A percentile compares a stretch with the other conserved stretches of the same genome.
Conservation (phyloP, 2,113 vertebrate species). For the Takifugu flavidus region DNA sequence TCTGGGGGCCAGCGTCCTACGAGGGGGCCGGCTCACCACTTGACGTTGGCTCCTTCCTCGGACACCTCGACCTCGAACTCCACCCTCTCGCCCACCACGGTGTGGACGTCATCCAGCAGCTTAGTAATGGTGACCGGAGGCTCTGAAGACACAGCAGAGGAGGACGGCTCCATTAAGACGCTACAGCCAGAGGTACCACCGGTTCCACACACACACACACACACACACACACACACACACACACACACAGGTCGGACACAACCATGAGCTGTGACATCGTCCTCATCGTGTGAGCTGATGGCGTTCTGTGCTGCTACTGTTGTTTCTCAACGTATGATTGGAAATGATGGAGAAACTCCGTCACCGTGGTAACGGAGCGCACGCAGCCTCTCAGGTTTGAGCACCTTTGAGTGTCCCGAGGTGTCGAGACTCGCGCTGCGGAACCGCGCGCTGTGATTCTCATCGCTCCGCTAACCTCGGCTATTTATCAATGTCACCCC, state of each 20-base stretch:
- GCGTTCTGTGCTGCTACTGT: too few species aligned
- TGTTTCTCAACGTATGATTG: too few species aligned
- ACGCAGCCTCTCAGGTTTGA: constrained; percentile 13
- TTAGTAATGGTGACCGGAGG: constrained; percentile 82
- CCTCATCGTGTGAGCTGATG: too few species aligned
- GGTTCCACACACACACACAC: constrained; percentile 1
- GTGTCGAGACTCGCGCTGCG: constrained; percentile 35
- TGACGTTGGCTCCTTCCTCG: constrained; percentile 85
- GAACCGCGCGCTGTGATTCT: constrained; percentile 9
- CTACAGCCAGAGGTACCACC: neutral
- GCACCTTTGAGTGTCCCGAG: constrained; percentile 39
- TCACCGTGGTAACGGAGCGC: too few species aligned
- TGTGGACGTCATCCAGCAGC: constrained; percentile 86
- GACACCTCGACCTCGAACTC: constrained; percentile 88
- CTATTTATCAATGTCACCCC: too few species aligned
- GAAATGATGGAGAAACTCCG: too few species aligned
- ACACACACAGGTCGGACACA: too few species aligned
- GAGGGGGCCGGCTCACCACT: constrained; percentile 71
- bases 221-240: neutral
- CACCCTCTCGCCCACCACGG: constrained; percentile 84
- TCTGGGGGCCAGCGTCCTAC: neutral
- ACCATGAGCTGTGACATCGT: too few species aligned
- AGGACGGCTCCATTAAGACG: constrained; percentile 3
- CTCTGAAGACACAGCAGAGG: constrained; percentile 61
- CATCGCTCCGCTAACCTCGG: too few species aligned